These are phyloP conservation scores for Aythya fuligula DNA, from an alignment of 2,797 vertebrate species.

Conservation along the genomic window DNA sequence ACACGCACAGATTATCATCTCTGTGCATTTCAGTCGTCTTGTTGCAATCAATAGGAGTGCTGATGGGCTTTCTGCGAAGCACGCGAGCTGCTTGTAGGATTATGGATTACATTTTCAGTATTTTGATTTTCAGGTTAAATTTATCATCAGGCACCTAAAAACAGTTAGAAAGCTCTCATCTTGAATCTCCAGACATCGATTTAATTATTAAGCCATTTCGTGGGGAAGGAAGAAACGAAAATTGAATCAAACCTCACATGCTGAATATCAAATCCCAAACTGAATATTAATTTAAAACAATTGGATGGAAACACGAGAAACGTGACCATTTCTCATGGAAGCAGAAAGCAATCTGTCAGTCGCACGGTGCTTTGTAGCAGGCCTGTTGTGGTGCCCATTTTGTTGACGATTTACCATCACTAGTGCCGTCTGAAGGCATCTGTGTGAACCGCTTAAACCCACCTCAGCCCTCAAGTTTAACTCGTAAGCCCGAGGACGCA, in stretches of 20 bases:
- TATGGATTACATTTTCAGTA: conserved; percentile 27
- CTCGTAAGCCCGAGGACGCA: background rate
- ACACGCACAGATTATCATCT: background rate
- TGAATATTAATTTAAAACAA: conserved; percentile 4
- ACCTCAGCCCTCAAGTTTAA: background rate
- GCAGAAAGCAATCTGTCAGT: background rate
- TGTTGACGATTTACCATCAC: background rate
- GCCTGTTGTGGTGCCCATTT: background rate
- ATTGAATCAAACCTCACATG: background rate
- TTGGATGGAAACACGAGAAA: background rate
- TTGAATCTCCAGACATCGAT: background rate
- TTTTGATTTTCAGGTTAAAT: conserved; percentile 35
- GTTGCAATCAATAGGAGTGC: background rate
- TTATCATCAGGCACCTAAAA: conserved; percentile 9
- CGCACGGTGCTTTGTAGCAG: background rate
- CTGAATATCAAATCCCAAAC: background rate
- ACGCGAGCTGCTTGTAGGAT: background rate
- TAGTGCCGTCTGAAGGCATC: background rate
- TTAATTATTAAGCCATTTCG: conserved; percentile 38
- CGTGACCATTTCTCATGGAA: background rate
- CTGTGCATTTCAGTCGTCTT: background rate
- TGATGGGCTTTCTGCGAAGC: background rate
- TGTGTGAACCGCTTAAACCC: background rate
- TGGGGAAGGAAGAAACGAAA: conserved; percentile 33
- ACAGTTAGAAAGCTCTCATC: background rate